Conservation (phyloP, 37 sponge, comb jelly and placozoan species). For the Oscarella lobularis region DNA sequence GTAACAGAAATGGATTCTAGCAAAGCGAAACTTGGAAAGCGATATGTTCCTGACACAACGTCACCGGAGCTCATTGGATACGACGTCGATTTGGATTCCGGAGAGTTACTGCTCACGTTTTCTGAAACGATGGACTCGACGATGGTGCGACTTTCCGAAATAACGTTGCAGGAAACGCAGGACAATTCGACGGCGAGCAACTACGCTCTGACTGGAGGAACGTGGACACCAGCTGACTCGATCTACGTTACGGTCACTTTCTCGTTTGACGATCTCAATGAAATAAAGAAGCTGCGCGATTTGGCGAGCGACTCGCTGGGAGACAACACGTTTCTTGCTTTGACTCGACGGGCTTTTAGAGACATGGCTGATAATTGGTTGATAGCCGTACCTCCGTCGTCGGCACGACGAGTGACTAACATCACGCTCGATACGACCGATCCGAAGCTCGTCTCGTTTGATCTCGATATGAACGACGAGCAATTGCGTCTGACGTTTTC, state of each 20-base stretch:
- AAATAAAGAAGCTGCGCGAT: conserved; percentile 43
- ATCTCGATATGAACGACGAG: conserved; percentile 54
- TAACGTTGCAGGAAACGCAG: conserved; percentile 3
- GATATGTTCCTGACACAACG: conserved; percentile 37
- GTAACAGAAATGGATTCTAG: conserved; percentile 9
- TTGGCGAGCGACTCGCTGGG: conserved; percentile 26
- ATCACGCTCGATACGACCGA: neutral
- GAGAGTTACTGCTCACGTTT: conserved; percentile 35
- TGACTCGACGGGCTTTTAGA: conserved; percentile 20
- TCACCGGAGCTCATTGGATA: conserved; percentile 41
- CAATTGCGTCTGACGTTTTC: conserved; percentile 50
- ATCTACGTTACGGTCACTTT: conserved; percentile 34
- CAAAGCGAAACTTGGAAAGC: conserved; percentile 8
- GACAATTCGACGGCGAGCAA: neutral
- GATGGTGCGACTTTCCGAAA: neutral
- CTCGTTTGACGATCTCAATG: conserved; percentile 62
- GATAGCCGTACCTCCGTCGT: neutral
- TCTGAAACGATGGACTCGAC: conserved; percentile 61
- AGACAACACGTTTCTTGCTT: conserved; percentile 46
- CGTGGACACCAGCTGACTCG: conserved; percentile 35
- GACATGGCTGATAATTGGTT: conserved; percentile 41
- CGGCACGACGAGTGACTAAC: neutral
- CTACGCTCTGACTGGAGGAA: conserved; percentile 40
- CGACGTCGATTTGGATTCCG: conserved; percentile 42
- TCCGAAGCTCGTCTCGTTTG: conserved; percentile 59